Evolutionary conservation across 2,113 vertebrate genomes (phyloP).

Genomic region (Acrocephalus kingi): DNA sequence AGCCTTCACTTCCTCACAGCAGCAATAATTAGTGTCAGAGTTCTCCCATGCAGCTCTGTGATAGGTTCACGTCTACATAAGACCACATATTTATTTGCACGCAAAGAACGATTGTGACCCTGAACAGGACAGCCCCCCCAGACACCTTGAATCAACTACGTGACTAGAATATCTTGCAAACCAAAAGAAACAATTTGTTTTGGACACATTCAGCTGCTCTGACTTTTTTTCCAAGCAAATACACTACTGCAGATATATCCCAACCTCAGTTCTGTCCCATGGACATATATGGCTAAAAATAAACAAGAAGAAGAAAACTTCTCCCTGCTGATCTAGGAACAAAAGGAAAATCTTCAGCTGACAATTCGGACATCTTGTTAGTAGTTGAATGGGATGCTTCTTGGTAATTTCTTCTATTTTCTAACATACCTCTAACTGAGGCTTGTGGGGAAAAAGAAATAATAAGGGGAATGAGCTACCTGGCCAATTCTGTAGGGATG

Average conservation of each 20-base stretch:
- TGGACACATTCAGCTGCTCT: background rate
- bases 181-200: background rate
- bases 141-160: background rate
- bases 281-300: fast-evolving
- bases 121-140: background rate
- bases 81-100: background rate
- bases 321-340: background rate
- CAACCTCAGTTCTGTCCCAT: background rate
- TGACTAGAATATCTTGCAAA: background rate
- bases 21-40: background rate
- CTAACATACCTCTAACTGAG: background rate
- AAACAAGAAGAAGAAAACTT: background rate
- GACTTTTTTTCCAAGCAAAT: background rate
- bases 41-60: background rate
- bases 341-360: background rate
- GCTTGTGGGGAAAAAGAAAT: background rate
- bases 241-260: background rate
- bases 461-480: background rate
- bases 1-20: background rate
- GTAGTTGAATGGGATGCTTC: background rate
- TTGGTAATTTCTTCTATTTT: background rate
- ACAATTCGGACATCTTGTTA: background rate
- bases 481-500: background rate
- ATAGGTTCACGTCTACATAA: background rate
- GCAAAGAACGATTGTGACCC: background rate